These are phyloP conservation scores for Orbicella faveolata DNA, from an alignment of 64 coral and sea anemone species.

Conservation along the genomic window DNA sequence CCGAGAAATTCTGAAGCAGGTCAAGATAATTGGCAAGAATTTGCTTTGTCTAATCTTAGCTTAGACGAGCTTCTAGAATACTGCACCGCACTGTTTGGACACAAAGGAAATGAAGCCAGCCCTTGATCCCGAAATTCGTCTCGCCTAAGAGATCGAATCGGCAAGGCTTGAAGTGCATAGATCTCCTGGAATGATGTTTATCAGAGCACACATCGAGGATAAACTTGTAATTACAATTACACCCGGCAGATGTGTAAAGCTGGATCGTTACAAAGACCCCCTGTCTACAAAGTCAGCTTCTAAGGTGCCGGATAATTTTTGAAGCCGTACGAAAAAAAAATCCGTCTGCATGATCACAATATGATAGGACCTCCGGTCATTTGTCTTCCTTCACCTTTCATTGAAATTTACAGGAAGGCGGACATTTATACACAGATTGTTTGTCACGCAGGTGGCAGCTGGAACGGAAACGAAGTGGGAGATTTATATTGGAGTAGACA, in stretches of 20 bases:
- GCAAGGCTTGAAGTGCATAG: constrained; percentile 2
- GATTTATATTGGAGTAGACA: too few species aligned
- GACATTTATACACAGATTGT: background rate
- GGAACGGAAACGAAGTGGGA: too few species aligned
- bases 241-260: constrained; percentile 8
- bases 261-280: constrained; percentile 8
- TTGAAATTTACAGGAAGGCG: background rate
- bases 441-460: background rate
- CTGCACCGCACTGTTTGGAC: constrained; percentile 52
- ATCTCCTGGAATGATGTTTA: background rate
- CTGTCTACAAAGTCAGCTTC: constrained; percentile 17
- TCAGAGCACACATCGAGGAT: constrained; percentile 21
- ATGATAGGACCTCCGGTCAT: background rate
- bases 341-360: background rate
- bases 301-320: constrained; percentile 32
- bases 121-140: constrained; percentile 38
- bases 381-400: too few species aligned
- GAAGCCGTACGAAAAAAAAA: constrained; percentile 22
- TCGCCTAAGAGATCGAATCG: constrained; percentile 35
- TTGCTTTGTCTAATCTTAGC: background rate
- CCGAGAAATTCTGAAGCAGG: background rate
- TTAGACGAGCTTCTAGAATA: constrained; percentile 25
- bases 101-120: constrained; percentile 33
- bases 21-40: constrained; percentile 7
- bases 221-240: background rate